Conservation (phyloP, 2,888 invertebrate genomes). For the Hololepta plana region DNA sequence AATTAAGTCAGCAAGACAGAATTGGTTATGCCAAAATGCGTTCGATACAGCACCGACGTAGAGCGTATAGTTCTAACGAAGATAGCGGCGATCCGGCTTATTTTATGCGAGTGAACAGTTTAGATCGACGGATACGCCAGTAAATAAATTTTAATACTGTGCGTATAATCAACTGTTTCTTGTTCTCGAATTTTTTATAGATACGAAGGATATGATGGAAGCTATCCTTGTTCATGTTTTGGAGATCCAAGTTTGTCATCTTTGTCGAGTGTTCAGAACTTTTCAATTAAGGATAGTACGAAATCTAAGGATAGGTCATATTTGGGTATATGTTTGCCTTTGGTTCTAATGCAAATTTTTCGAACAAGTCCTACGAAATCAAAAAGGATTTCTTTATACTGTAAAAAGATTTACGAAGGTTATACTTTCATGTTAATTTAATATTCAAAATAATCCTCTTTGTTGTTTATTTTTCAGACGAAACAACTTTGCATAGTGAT, state of each 20-base stretch:
- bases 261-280: slow-evolving; percentile 19
- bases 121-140: no score
- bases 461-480: slow-evolving; percentile 4
- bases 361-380: slow-evolving; percentile 27
- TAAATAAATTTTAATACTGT: no score
- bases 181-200: no score
- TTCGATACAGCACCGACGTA: no score
- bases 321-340: slow-evolving; percentile 59
- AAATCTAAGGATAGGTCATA: slow-evolving; percentile 39
- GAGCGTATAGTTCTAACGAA: no score
- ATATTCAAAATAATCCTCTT: background rate
- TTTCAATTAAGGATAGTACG: slow-evolving; percentile 23
- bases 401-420: slow-evolving; percentile 2
- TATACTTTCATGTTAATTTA: no score
- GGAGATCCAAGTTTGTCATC: slow-evolving; percentile 17
- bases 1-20: slow-evolving; percentile 55
- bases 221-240: slow-evolving; percentile 10
- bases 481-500: slow-evolving; percentile 4
- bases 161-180: no score
- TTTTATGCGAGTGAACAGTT: no score
- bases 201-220: slow-evolving; percentile 7
- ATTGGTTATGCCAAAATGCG: slow-evolving; percentile 59
- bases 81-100: no score
- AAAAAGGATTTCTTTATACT: slow-evolving; percentile 6
- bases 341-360: slow-evolving; percentile 47